phyloP scores from a whole-genome alignment of 2,797 vertebrate genomes.

The Epinephelus awoara region DNA sequence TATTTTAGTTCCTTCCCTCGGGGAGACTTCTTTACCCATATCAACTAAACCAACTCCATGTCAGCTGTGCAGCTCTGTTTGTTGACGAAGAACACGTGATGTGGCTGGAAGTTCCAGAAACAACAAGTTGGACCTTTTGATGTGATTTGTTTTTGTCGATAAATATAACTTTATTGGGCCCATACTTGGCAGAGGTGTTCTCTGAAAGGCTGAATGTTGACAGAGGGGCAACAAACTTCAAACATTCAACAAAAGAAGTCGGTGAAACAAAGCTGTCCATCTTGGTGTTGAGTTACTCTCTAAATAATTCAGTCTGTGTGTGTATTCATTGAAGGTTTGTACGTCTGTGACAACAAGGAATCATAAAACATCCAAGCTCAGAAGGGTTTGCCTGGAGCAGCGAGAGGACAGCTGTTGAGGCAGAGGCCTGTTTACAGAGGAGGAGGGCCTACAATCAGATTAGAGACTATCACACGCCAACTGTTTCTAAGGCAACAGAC shows the following conservation, averaged over 20 bases:
- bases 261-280: not conserved
- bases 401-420: constrained; percentile 9
- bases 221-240: not conserved
- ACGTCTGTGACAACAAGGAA: not conserved
- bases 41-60: too few relatives aligned
- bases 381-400: not conserved
- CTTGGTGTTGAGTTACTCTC: constrained; percentile 4
- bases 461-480: constrained; percentile 20
- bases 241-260: constrained; percentile 10
- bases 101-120: too few relatives aligned
- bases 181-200: too few relatives aligned
- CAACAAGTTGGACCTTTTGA: too few relatives aligned
- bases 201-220: too few relatives aligned
- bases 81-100: too few relatives aligned
- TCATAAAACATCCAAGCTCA: not conserved
- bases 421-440: constrained; percentile 33
- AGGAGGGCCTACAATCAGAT: constrained; percentile 37
- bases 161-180: too few relatives aligned
- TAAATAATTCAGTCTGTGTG: constrained; percentile 21
- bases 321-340: too few relatives aligned
- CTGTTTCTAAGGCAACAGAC: constrained; percentile 44
- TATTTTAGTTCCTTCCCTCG: too few relatives aligned
- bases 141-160: too few relatives aligned
- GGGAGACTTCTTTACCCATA: too few relatives aligned
- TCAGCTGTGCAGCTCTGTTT: too few relatives aligned